phyloP scores from a whole-genome alignment of 1,140 invertebrate genomes.

The Drosophila nigromelanica region DNA sequence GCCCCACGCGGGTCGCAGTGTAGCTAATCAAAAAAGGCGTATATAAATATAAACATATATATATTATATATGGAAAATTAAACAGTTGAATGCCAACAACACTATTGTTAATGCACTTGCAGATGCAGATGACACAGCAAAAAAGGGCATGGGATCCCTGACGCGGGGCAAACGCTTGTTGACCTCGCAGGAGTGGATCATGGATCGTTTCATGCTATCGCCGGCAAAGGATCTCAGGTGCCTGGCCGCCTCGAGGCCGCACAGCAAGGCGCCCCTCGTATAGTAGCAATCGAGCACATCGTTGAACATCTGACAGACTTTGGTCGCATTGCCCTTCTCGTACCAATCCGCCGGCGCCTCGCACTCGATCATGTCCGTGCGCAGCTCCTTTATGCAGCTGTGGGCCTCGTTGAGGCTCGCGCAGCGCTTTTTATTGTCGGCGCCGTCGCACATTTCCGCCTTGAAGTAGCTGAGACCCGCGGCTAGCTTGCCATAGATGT shows the following conservation, averaged over 20 bases:
- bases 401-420: constrained; percentile 50
- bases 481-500: constrained; percentile 65
- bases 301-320: constrained; percentile 60
- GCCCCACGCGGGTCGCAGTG: constrained; percentile 1
- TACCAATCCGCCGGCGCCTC: constrained; percentile 80
- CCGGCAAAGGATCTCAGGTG: constrained; percentile 68
- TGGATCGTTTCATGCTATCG: constrained; percentile 59
- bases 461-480: constrained; percentile 59
- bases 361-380: constrained; percentile 77
- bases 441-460: constrained; percentile 53
- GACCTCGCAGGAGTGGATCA: constrained; percentile 46
- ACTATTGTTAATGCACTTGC: no score
- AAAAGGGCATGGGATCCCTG: constrained; percentile 55
- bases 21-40: background rate
- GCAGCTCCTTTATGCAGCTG: constrained; percentile 66
- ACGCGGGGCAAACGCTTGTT: constrained; percentile 50
- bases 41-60: constrained; percentile 25
- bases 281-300: constrained; percentile 77
- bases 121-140: background rate
- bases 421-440: constrained; percentile 54
- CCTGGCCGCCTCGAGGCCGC: constrained; percentile 61
- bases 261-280: constrained; percentile 66
- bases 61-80: constrained; percentile 4
- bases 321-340: constrained; percentile 56
- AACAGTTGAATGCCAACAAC: constrained; percentile 1